Base-by-base conservation (phyloP, 2,888 invertebrate species). In the Dichetophora obliterata region DNA sequence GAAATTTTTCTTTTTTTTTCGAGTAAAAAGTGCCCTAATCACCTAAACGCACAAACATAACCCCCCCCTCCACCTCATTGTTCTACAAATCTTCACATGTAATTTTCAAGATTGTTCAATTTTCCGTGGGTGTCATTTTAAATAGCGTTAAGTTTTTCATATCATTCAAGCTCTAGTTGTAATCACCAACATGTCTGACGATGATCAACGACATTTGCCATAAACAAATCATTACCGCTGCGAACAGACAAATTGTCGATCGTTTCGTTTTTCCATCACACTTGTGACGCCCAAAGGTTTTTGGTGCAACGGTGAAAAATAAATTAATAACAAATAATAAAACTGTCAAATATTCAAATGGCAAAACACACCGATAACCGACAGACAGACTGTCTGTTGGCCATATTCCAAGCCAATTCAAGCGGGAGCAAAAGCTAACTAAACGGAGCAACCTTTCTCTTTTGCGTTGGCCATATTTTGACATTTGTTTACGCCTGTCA, bases 221-320 rank as follows among this genome's bases (percentile, higher is more conserved):
- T 27, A 22, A 27, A 59, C 57, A 8, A 59, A 59, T 59, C 24
- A 1, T 59, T 14, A 43, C 27, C 57, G 57, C 57, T 22, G 57
- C 24, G 24, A 24, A 59, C 14, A 14, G 24, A 59, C 24, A 59
- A 24, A 59, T 59, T 19, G 22, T 1, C 5, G 11, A 22, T 59
- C 57, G 57, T 59, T 24, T 11, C 5, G n/a, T 1, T 31, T 16
- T 19, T 22, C 11, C 61, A 24, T 14, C 16, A 27, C 61, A 27
- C 8, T 22, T 22, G 14, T n/a, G n/a, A 31, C 63, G 63, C 63
- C 63, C 27, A 63, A 63, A 63, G 63, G 63, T 63, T n/a, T 63
- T 31, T 8, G 27, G n/a, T 16, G 9, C 63, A n/a, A 31, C n/a
- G 14, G 16, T 31, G 31, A 31, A 31, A 3, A 31, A 63, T 31